These are phyloP conservation scores for Rhopalosiphum maidis DNA, from an alignment of 1,140 invertebrate species.

Conservation along the genomic window DNA sequence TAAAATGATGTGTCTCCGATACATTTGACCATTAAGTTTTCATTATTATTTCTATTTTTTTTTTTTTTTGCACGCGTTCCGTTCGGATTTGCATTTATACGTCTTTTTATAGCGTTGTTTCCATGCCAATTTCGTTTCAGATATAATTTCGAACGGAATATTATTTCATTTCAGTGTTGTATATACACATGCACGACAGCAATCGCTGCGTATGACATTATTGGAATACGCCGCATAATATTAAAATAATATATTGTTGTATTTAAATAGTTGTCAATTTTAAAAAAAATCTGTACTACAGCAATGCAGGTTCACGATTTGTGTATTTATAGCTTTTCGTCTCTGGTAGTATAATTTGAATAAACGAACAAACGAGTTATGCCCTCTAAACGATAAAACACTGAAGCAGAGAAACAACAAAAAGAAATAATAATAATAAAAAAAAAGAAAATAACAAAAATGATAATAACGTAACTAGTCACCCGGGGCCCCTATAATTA, in stretches of 20 bases:
- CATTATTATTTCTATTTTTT: not conserved
- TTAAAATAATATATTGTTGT: not conserved
- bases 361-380: not conserved
- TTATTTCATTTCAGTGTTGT: not conserved
- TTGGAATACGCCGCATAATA: not conserved
- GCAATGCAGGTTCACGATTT: not conserved
- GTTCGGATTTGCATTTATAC: slow-evolving; percentile 7
- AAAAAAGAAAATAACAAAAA: not conserved
- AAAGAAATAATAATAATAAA: slow-evolving; percentile 28
- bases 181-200: not conserved
- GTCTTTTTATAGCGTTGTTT: not conserved
- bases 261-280: slow-evolving; percentile 14
- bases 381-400: slow-evolving; percentile 21
- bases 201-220: not conserved
- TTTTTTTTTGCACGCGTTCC: not conserved
- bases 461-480: slow-evolving; percentile 25
- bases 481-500: slow-evolving; percentile 51
- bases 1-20: slow-evolving; percentile 11
- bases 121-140: not conserved
- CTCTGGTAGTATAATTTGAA: not conserved
- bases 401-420: not conserved
- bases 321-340: not conserved
- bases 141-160: not conserved
- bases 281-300: not conserved
- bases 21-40: slow-evolving; percentile 25